A percentile compares a stretch with the other conserved stretches of the same genome.
phyloP scores from a whole-genome alignment of 2,113 vertebrate species.

The Coregonus clupeaformis region DNA sequence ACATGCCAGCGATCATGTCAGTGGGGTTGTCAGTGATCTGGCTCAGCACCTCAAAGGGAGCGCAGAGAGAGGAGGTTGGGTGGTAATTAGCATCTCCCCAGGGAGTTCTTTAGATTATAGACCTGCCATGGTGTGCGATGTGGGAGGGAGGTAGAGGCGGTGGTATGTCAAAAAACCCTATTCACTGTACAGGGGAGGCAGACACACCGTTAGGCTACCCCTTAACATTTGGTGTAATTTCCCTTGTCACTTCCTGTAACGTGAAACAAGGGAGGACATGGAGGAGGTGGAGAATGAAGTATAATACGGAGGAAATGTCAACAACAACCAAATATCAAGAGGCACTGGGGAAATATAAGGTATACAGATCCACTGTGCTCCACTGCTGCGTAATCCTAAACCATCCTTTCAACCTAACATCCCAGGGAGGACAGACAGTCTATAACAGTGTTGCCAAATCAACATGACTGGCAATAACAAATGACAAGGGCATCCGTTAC shows the following conservation, averaged over 20 bases:
- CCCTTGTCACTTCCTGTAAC: neutral
- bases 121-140: constrained; percentile 10
- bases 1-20: neutral
- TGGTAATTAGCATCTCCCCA: constrained; percentile 48
- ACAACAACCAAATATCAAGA: neutral
- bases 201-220: neutral
- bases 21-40: constrained; percentile 14
- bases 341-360: constrained; percentile 1
- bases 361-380: constrained; percentile 1
- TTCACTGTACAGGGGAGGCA: neutral
- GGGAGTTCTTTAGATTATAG: constrained; percentile 40
- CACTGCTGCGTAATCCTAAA: constrained; percentile 16
- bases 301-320: neutral
- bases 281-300: neutral
- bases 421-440: constrained; percentile 20
- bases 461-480: constrained; percentile 37
- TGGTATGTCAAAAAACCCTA: constrained; percentile 7
- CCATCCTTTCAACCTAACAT: constrained; percentile 27
- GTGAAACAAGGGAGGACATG: neutral
- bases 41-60: constrained; percentile 18
- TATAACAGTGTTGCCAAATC: constrained; percentile 14
- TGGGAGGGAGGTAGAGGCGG: constrained; percentile 9
- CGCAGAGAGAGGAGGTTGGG: constrained; percentile 20
- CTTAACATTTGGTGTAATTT: neutral
- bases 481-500: neutral